phyloP scores from a whole-genome alignment of 1,140 invertebrate species.

The Panagrolaimus sp. region DNA sequence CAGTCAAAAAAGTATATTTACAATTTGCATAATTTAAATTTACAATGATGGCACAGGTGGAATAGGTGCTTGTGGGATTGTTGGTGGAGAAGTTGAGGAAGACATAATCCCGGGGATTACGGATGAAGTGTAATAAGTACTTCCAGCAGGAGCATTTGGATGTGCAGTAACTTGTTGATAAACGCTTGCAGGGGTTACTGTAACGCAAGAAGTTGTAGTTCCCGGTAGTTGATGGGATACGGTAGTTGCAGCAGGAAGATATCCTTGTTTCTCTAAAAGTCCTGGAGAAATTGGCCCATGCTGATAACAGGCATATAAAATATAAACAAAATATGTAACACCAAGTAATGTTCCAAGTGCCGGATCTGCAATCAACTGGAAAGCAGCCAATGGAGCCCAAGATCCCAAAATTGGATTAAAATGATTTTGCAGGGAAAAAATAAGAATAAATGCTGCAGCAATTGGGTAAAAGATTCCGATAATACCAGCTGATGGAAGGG shows the following conservation, averaged over 20 bases:
- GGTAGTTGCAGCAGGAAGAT: background rate
- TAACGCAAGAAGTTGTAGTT: background rate
- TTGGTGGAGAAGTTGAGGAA: background rate
- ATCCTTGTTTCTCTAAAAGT: background rate
- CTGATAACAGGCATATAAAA: constrained; percentile 3
- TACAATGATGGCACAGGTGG: constrained; percentile 10
- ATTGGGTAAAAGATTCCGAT: constrained; percentile 16
- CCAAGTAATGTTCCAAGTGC: constrained; percentile 15
- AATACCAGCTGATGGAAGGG: constrained; percentile 11
- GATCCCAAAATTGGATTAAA: constrained; percentile 3
- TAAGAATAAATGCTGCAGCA: background rate
- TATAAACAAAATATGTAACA: background rate
- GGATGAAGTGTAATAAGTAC: background rate
- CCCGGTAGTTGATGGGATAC: background rate
- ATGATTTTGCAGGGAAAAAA: constrained; percentile 14
- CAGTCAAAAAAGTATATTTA: too few species aligned
- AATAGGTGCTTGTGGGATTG: background rate
- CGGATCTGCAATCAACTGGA: constrained; percentile 20
- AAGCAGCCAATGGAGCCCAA: constrained; percentile 12
- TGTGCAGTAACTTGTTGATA: background rate
- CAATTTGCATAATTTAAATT: too few species aligned
- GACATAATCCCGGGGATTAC: background rate
- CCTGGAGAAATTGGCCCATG: background rate
- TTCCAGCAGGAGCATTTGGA: background rate
- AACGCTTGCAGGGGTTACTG: background rate